Percentiles rank a stretch among this genome's conserved stretches.
Evolutionary conservation across 2,888 invertebrate species (phyloP).

Genomic region (Mythimna vitellina): DNA sequence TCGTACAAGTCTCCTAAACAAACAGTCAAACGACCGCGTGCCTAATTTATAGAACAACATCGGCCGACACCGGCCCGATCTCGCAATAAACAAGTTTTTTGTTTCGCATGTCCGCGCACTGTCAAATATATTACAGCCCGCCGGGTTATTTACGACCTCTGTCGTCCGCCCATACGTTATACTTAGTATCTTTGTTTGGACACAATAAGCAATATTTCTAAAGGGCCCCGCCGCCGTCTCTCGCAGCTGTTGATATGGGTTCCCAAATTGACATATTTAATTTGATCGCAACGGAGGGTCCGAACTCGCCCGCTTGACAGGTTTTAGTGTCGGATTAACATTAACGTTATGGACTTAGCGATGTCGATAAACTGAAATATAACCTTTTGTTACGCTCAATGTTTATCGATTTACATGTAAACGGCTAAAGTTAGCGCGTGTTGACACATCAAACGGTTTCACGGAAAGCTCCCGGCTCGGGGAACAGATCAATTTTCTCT

Average conservation of each 20-base stretch:
- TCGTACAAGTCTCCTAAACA: constrained; percentile 74
- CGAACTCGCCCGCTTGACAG: constrained; percentile 86
- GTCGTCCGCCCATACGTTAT: constrained; percentile 91
- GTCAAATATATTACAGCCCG: constrained; percentile 91
- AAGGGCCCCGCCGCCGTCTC: constrained; percentile 88
- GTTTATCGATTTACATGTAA: constrained; percentile 74
- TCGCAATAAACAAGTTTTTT: constrained; percentile 91
- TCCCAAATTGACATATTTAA: constrained; percentile 91
- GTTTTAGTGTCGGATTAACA: constrained; percentile 90
- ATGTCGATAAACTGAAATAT: constrained; percentile 82
- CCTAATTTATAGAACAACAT: constrained; percentile 83
- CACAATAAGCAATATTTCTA: constrained; percentile 91
- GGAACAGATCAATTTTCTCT: constrained; percentile 85
- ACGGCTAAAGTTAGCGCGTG: constrained; percentile 68
- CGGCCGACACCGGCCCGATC: constrained; percentile 73
- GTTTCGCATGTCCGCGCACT: constrained; percentile 90
- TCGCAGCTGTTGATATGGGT: constrained; percentile 91
- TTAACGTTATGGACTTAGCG: constrained; percentile 80
- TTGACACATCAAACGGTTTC: constrained; percentile 85
- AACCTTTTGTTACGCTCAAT: constrained; percentile 69
- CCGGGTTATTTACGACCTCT: constrained; percentile 89
- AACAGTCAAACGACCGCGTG: constrained; percentile 79
- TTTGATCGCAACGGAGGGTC: constrained; percentile 89
- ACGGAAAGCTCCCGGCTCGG: constrained; percentile 67
- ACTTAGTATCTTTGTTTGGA: constrained; percentile 91